phyloP scores from a whole-genome alignment of 92 coral and sea anemone genomes.

The Epizoanthus scotinus region DNA sequence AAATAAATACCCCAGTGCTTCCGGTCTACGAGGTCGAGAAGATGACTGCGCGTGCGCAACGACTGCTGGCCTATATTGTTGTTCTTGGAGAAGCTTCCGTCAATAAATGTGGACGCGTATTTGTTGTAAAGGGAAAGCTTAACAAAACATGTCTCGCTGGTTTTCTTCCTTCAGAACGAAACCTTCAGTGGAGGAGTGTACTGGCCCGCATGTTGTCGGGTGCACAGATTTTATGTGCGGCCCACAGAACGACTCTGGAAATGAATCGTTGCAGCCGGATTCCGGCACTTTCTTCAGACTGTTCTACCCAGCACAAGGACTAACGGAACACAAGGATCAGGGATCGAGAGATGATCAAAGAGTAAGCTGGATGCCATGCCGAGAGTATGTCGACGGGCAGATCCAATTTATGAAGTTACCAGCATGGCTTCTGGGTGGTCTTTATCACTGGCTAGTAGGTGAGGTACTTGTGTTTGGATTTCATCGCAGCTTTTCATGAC shows the following conservation, averaged over 20 bases:
- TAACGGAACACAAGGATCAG: conserved; percentile 14
- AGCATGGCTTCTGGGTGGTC: conserved; percentile 69
- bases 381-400: conserved; percentile 75
- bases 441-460: conserved; percentile 84
- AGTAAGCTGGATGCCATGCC: conserved; percentile 76
- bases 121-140: not conserved
- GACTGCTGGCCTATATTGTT: not conserved
- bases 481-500: not conserved
- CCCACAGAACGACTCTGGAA: conserved; percentile 9
- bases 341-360: not conserved
- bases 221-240: conserved; percentile 91
- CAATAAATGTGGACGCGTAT: too few species aligned
- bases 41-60: not conserved
- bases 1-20: too few species aligned
- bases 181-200: conserved; percentile 50
- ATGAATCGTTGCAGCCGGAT: conserved; percentile 7
- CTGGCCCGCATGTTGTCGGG: conserved; percentile 82
- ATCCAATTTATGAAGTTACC: conserved; percentile 74
- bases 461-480: conserved; percentile 5
- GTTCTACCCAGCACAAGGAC: conserved; percentile 66
- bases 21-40: not conserved
- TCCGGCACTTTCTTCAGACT: conserved; percentile 67
- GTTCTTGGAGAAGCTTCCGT: too few species aligned
- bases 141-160: conserved; percentile 61
- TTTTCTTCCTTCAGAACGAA: conserved; percentile 62